Conservation (phyloP, 2,113 vertebrate species). For the Nothocercus nigrocapillus region DNA sequence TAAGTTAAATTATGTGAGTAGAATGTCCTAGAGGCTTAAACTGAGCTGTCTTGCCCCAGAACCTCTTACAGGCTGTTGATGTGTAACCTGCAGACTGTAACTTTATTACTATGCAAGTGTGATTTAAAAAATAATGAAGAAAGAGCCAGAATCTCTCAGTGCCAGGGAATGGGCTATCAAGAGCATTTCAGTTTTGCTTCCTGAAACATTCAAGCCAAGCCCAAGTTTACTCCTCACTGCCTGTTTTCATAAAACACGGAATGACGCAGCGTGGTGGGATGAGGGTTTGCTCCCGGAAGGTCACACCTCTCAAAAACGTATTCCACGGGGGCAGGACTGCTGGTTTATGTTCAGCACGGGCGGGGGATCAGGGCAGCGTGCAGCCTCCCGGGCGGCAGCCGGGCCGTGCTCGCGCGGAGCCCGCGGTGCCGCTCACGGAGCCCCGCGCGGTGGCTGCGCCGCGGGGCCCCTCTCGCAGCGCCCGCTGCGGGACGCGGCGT, state of each 20-base stretch:
- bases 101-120: fast-evolving
- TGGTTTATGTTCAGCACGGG: background rate
- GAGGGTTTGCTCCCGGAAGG: background rate
- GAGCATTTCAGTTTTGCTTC: background rate
- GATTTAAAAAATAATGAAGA: background rate
- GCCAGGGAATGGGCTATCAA: background rate
- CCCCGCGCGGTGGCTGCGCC: no score
- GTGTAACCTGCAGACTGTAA: background rate
- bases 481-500: background rate
- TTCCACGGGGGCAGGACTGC: fast-evolving
- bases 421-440: no score
- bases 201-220: background rate
- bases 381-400: background rate
- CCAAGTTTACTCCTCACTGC: background rate
- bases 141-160: background rate
- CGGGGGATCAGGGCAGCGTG: background rate
- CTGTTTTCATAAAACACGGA: background rate
- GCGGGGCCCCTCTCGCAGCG: background rate
- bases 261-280: background rate
- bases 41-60: background rate
- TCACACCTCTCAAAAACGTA: background rate
- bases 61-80: background rate
- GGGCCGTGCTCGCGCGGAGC: background rate
- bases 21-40: background rate
- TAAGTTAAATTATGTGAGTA: background rate